These are phyloP conservation scores for Drosophila quadrilineata DNA, from an alignment of 1,140 invertebrate species.

Conservation along the genomic window DNA sequence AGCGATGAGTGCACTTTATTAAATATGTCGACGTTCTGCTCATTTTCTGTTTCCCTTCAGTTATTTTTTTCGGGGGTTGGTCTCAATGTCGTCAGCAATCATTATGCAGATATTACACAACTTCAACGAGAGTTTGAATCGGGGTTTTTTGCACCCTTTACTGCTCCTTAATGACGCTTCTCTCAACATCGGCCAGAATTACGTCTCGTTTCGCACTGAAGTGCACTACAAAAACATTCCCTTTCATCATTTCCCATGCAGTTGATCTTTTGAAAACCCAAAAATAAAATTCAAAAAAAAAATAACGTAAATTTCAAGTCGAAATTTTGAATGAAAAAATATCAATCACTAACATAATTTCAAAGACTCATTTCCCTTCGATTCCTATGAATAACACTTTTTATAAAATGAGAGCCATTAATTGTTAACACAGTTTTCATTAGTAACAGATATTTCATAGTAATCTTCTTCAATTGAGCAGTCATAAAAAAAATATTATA, in stretches of 20 bases:
- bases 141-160: conserved; percentile 40
- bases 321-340: background rate
- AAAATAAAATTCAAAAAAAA: conserved; percentile 9
- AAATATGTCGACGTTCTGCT: conserved; percentile 26
- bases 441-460: background rate
- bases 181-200: conserved; percentile 26
- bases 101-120: conserved; percentile 26
- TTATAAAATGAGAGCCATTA: too few relatives aligned
- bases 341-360: background rate
- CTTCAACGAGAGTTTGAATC: background rate
- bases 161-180: conserved; percentile 36
- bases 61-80: too few relatives aligned
- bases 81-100: background rate
- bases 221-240: conserved; percentile 18
- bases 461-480: background rate
- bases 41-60: conserved; percentile 33
- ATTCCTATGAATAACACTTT: too few relatives aligned
- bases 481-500: background rate
- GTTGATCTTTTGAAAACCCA: conserved; percentile 33
- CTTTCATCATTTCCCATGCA: conserved; percentile 19
- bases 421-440: too few relatives aligned
- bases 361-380: background rate
- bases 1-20: conserved; percentile 34
- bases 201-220: conserved; percentile 35
- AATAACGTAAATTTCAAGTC: background rate